Evolutionary conservation across 2,888 invertebrate genomes (phyloP).

Genomic region (Hymenopus coronatus): DNA sequence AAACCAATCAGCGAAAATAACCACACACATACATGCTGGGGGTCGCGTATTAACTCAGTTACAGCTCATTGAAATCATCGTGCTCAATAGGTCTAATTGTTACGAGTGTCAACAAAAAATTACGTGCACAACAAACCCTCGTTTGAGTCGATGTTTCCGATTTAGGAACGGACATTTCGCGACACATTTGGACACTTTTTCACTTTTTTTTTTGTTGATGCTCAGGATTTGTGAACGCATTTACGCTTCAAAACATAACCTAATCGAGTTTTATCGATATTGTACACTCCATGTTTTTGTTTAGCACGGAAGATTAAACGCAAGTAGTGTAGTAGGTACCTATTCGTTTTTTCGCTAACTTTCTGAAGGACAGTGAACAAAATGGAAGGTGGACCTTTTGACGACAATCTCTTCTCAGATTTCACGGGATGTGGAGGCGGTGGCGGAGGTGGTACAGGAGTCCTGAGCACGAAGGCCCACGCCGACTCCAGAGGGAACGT

Average conservation of each 20-base stretch:
- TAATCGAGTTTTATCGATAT: too few species aligned
- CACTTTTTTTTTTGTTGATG: too few species aligned
- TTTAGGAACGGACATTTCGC: too few species aligned
- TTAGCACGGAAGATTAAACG: too few species aligned
- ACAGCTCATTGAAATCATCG: background rate
- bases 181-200: too few species aligned
- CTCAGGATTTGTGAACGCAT: too few species aligned
- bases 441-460: conserved; percentile 44
- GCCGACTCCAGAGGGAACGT: conserved; percentile 38
- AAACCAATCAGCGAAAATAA: conserved; percentile 23
- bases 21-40: background rate
- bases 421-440: conserved; percentile 57
- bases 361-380: conserved; percentile 38
- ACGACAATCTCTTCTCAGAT: conserved; percentile 78
- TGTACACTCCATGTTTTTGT: too few species aligned
- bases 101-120: background rate
- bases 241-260: too few species aligned
- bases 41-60: background rate
- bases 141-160: too few species aligned
- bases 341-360: too few species aligned
- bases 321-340: too few species aligned
- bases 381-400: conserved; percentile 72
- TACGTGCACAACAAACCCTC: background rate
- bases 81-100: background rate
- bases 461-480: conserved; percentile 34